phyloP scores from a whole-genome alignment of 2,888 invertebrate species.

The Myopa tessellatipennis region DNA sequence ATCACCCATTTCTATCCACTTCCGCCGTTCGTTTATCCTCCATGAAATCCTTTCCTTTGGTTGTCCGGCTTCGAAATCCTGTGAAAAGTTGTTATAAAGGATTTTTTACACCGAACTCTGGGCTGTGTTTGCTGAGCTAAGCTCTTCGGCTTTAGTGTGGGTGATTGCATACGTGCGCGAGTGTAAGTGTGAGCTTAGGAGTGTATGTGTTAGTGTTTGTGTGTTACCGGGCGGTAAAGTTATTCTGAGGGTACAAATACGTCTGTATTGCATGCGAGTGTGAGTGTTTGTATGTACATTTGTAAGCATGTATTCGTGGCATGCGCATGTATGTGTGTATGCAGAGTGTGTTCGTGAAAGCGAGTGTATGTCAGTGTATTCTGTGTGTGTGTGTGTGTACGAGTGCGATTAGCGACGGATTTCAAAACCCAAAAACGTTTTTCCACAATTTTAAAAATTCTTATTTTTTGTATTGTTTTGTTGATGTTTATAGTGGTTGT shows the following conservation, averaged over 20 bases:
- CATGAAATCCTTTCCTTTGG: constrained; percentile 19
- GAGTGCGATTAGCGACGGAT: constrained; percentile 17
- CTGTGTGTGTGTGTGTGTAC: neutral
- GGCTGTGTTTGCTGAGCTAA: constrained; percentile 11
- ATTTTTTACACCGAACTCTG: constrained; percentile 31
- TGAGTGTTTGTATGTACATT: too few species aligned
- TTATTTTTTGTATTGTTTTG: neutral
- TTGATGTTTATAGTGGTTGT: neutral
- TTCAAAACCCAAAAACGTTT: constrained; percentile 16
- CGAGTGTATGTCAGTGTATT: neutral
- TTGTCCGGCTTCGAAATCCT: constrained; percentile 23
- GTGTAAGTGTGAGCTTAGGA: neutral
- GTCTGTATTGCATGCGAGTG: too few species aligned
- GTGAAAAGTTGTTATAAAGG: constrained; percentile 40
- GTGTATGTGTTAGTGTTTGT: neutral
- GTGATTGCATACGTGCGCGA: neutral
- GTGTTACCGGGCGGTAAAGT: neutral
- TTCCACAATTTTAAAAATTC: constrained; percentile 5
- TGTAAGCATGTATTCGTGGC: neutral
- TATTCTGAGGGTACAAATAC: too few species aligned
- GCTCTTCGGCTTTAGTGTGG: neutral
- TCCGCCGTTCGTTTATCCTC: constrained; percentile 16
- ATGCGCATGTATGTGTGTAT: neutral
- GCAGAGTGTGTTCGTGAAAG: neutral
- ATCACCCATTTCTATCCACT: neutral